Evolutionary conservation across 2,888 invertebrate species (phyloP).

Genomic region (Himalopsyche anomala): DNA sequence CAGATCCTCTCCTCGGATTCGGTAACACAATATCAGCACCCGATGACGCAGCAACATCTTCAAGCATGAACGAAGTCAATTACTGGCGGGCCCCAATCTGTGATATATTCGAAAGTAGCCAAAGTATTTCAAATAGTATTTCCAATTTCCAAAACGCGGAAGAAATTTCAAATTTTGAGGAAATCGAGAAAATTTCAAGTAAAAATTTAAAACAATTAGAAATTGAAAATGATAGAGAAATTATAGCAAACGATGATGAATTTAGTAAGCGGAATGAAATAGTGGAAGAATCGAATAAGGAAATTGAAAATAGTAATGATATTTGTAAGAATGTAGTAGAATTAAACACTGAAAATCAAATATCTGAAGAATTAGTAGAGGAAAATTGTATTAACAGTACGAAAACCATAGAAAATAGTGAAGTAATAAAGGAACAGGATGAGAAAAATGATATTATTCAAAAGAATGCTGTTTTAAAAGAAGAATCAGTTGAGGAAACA

Average conservation of each 20-base stretch:
- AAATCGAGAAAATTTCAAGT: too few relatives aligned
- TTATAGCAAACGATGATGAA: too few relatives aligned
- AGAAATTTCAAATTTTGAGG: too few relatives aligned
- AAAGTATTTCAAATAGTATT: conserved; percentile 7
- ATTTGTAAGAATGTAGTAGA: too few relatives aligned
- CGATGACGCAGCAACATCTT: not conserved
- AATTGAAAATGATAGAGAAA: too few relatives aligned
- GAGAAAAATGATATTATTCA: too few relatives aligned
- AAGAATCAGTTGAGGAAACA: not conserved
- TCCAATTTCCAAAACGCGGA: not conserved
- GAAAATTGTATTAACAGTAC: not conserved
- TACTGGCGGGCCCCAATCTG: conserved; percentile 12
- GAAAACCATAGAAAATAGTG: not conserved
- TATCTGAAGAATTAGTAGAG: not conserved
- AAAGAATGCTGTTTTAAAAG: not conserved
- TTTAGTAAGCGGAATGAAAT: not conserved
- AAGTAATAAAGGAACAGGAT: not conserved
- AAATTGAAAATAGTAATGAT: not conserved
- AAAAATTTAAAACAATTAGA: too few relatives aligned
- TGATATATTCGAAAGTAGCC: conserved; percentile 31
- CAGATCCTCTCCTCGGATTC: not conserved
- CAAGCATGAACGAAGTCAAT: not conserved
- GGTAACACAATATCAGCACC: not conserved
- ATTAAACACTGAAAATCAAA: not conserved
- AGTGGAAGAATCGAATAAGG: not conserved